phyloP scores from a whole-genome alignment of 2,113 vertebrate genomes.

The Mastomys coucha region DNA sequence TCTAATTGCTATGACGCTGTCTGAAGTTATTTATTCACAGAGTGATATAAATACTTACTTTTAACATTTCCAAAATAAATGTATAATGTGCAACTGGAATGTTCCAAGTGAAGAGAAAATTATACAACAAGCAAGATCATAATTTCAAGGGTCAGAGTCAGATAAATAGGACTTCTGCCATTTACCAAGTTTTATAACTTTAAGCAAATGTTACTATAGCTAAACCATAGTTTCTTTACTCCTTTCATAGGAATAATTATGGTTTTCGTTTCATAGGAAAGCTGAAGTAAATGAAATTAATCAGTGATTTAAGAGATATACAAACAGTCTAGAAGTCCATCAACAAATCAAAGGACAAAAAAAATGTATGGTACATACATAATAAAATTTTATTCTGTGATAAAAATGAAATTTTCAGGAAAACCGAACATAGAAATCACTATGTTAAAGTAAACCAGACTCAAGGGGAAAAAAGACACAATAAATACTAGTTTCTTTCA shows the following conservation, averaged over 20 bases:
- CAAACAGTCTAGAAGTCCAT: background rate
- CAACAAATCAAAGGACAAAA: background rate
- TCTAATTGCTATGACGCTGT: background rate
- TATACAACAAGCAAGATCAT: background rate
- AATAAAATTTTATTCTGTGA: background rate
- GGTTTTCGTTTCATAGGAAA: background rate
- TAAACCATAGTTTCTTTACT: background rate
- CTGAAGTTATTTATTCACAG: background rate
- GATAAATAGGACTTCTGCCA: background rate
- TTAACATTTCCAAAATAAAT: background rate
- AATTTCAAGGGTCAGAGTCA: background rate
- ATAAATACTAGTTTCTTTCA: background rate
- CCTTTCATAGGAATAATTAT: background rate
- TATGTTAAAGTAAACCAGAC: background rate
- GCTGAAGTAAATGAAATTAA: background rate
- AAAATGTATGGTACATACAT: background rate
- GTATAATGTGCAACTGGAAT: constrained; percentile 9
- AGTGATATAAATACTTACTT: background rate
- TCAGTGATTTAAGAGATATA: background rate
- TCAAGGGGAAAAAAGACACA: background rate
- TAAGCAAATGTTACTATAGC: background rate
- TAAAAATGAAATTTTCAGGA: background rate
- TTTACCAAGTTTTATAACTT: background rate
- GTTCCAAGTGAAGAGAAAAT: background rate
- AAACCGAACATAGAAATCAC: background rate